These are phyloP conservation scores for Acromyrmex charruanus DNA, from an alignment of 1,140 invertebrate species.

Conservation along the genomic window DNA sequence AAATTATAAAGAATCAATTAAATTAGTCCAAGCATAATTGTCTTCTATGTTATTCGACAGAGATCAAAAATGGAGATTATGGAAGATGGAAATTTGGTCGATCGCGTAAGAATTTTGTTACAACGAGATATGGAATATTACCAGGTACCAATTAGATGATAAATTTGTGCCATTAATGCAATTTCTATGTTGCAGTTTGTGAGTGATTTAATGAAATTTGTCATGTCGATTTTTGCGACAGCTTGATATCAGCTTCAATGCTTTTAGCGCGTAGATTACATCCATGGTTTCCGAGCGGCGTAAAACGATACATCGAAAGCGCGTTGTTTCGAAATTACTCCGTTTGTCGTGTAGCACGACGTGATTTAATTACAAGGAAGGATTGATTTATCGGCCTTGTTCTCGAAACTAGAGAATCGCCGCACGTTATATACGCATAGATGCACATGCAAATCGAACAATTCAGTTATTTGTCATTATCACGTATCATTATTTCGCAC, in stretches of 20 bases:
- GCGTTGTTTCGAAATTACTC: conserved; percentile 5
- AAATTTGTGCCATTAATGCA: background rate
- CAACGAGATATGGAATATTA: conserved; percentile 93
- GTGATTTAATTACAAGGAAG: conserved; percentile 33
- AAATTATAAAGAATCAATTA: background rate
- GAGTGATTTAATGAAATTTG: conserved; percentile 1
- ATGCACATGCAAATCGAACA: background rate
- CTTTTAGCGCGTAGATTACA: conserved; percentile 3
- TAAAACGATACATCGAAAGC: background rate
- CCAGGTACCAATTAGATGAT: conserved; percentile 86
- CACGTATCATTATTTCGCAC: background rate
- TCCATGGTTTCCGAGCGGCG: background rate
- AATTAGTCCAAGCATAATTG: conserved; percentile 3
- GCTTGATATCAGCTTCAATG: background rate
- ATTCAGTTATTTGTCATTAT: conserved; percentile 23
- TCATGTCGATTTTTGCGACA: conserved; percentile 5
- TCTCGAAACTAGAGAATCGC: background rate
- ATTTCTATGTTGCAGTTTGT: background rate
- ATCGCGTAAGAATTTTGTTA: conserved; percentile 91
- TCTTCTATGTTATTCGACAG: conserved; percentile 11
- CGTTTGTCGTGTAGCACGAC: background rate
- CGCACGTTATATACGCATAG: background rate
- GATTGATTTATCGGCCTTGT: conserved; percentile 23
- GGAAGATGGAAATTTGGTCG: conserved; percentile 94
- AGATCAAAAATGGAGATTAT: conserved; percentile 91